Base-by-base conservation (phyloP, 2,888 invertebrate species). In the Malacosoma neustria region DNA sequence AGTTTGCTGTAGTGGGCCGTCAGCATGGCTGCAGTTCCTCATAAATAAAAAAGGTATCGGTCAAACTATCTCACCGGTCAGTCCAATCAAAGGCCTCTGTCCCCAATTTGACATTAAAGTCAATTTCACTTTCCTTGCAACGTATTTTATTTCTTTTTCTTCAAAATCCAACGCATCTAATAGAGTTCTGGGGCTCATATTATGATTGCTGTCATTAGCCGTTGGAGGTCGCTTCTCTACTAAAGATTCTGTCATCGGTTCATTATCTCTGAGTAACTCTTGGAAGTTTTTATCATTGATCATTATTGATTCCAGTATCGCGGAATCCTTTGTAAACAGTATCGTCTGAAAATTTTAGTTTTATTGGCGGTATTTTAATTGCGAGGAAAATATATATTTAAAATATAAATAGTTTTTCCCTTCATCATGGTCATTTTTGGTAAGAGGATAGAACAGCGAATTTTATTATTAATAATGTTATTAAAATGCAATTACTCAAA, bases 321-420 rank as follows among this genome's bases (percentile, higher is more conserved):
- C 65, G 29, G 94, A 90, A 51, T 93, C 91, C 45, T 91, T 92
- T 13, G 95, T 95, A 67, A 95, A 95, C 38, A 95, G 81, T 45
- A 95, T 94, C 5, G 94, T 95, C 95, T 95, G 82, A 14, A 87
- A 66, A n/a, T n/a, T n/a, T n/a, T n/a, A n/a, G n/a, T 36, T 13
- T 11, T 7, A 11, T 14, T 29, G 31, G 14, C 14, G 2, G 6
- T 30, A 14, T n/a, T n/a, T 35, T 13, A 43, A 44, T n/a, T n/a
- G n/a, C n/a, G n/a, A n/a, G n/a, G n/a, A 32, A 30, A 12, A 30
- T 2, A 7, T 30, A 29, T n/a, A 13, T 11, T n/a, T 30, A 34
- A 14, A 34, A 9, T 7, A 37, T 9, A 11, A 14, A 11, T 13
- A 4, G 4, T 4, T 14, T 30, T 32, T 12, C 6, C 13, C 34